Evolutionary conservation across 2,113 vertebrate genomes (phyloP).

Genomic region (Brachypodius melanocephalos): DNA sequence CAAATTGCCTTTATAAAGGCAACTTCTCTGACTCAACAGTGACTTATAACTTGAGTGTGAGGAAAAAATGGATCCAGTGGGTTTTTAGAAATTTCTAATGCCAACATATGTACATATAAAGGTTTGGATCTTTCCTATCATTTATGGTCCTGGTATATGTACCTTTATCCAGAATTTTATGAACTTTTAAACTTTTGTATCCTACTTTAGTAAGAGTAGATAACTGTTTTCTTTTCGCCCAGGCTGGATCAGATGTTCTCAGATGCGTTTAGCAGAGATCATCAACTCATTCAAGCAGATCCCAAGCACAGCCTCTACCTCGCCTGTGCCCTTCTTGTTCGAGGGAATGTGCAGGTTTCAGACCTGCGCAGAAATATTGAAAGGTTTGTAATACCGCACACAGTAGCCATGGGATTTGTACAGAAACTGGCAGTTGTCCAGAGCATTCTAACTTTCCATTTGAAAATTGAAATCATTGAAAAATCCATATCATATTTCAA

Average conservation of each 20-base stretch:
- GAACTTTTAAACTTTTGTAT: not conserved
- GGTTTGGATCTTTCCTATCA: not conserved
- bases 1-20: not conserved
- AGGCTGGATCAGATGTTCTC: conserved; percentile 98
- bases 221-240: not conserved
- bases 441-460: not conserved
- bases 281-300: conserved; percentile 90
- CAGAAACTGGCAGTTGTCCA: not conserved
- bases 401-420: not conserved
- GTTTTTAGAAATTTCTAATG: not conserved
- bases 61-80: not conserved
- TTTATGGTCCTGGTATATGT: not conserved
- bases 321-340: conserved; percentile 90
- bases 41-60: not conserved
- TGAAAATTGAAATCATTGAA: too few relatives aligned
- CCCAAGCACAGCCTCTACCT: conserved; percentile 89
- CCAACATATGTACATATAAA: not conserved
- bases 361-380: conserved; percentile 96
- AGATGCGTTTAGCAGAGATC: conserved; percentile 93
- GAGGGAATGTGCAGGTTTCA: conserved; percentile 92
- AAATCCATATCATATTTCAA: too few relatives aligned
- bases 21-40: not conserved
- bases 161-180: not conserved
- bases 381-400: conserved; percentile 72
- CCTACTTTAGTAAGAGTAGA: not conserved